These are phyloP conservation scores for Leptosomus discolor DNA, from an alignment of 2,113 vertebrate species.

Conservation along the genomic window DNA sequence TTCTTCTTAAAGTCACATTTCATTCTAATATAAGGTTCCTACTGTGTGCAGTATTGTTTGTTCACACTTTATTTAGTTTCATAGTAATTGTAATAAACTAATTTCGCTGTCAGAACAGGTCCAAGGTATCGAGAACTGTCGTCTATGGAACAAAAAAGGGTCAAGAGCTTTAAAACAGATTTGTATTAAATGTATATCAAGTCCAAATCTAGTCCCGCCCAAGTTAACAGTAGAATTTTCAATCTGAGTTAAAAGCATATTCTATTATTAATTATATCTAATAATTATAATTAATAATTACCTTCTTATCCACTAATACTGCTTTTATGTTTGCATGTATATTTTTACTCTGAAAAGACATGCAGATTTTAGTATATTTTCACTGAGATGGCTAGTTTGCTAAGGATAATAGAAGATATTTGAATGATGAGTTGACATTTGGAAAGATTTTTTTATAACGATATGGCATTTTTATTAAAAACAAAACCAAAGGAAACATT, in stretches of 20 bases:
- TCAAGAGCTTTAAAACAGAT: not conserved
- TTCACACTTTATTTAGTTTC: slow-evolving; percentile 13
- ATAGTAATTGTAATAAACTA: not conserved
- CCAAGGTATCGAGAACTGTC: not conserved
- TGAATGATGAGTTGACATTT: not conserved
- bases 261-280: too few relatives aligned
- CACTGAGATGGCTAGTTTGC: not conserved
- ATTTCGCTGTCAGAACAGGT: not conserved
- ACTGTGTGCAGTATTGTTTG: not conserved
- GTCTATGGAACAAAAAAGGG: not conserved
- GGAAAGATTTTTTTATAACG: not conserved
- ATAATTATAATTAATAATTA: too few relatives aligned
- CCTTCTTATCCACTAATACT: not conserved
- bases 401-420: not conserved
- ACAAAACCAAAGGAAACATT: not conserved
- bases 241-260: not conserved
- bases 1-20: slow-evolving; percentile 14
- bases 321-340: not conserved
- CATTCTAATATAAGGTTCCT: not conserved
- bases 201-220: not conserved
- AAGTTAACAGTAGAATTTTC: not conserved
- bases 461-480: not conserved
- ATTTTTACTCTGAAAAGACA: not conserved
- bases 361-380: not conserved
- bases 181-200: not conserved